Conservation (phyloP, 2,888 invertebrate genomes). For the Taphrorychus bicolor region DNA sequence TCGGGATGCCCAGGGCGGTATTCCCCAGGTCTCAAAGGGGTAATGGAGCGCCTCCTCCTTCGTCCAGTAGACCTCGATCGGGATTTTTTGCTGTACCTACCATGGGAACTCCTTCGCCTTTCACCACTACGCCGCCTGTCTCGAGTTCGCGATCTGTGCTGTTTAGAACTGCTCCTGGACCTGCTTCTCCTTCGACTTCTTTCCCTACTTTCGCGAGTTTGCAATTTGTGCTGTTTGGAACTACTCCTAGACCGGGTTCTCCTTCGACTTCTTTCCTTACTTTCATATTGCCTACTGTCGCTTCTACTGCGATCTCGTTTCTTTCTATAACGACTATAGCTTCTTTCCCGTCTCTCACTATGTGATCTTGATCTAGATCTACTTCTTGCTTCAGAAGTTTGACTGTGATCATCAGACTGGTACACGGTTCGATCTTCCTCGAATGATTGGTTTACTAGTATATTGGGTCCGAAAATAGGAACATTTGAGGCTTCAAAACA, state of each 20-base stretch:
- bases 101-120: no score
- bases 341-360: slow-evolving; percentile 9
- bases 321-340: slow-evolving; percentile 1
- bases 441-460: slow-evolving; percentile 36
- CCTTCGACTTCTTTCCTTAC: slow-evolving; percentile 19
- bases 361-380: slow-evolving; percentile 18
- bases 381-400: slow-evolving; percentile 12
- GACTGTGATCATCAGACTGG: slow-evolving; percentile 1
- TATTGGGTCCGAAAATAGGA: slow-evolving; percentile 27
- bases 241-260: slow-evolving; percentile 7
- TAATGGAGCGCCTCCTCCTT: slow-evolving; percentile 20
- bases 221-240: slow-evolving; percentile 12
- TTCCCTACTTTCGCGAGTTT: slow-evolving; percentile 11
- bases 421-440: slow-evolving; percentile 14
- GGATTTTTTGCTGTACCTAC: slow-evolving; percentile 7
- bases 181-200: no score
- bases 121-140: no score
- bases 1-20: slow-evolving; percentile 43
- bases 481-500: not conserved
- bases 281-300: slow-evolving; percentile 9
- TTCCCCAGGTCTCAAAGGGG: slow-evolving; percentile 42
- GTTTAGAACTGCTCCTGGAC: slow-evolving; percentile 3
- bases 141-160: not conserved
- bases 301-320: not conserved
- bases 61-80: slow-evolving; percentile 8